These are phyloP conservation scores for Neosilurus hyrtlii DNA, from an alignment of 2,797 vertebrate genomes.

Conservation along the genomic window DNA sequence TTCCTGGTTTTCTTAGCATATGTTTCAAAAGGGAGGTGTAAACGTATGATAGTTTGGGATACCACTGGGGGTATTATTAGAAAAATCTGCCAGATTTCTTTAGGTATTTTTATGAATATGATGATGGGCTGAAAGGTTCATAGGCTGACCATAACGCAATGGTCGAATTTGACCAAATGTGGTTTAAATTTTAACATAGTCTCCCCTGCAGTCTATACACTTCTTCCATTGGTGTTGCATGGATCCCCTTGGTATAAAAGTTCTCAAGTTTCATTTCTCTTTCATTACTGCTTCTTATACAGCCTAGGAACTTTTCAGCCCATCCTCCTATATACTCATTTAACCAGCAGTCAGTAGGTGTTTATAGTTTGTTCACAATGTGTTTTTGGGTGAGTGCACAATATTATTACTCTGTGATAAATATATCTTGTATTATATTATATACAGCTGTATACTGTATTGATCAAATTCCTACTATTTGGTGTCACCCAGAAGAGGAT, in stretches of 20 bases:
- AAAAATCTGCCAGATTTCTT: background rate
- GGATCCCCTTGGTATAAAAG: too few relatives aligned
- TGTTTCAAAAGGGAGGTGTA: background rate
- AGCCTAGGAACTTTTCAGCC: too few relatives aligned
- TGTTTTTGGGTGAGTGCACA: background rate
- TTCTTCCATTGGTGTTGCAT: too few relatives aligned
- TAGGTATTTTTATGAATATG: background rate
- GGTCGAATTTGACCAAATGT: too few relatives aligned
- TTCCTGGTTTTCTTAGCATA: background rate
- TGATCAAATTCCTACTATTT: background rate
- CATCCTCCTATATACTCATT: background rate
- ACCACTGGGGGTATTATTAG: background rate
- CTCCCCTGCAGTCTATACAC: too few relatives aligned
- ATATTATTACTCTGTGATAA: background rate
- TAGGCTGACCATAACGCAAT: too few relatives aligned
- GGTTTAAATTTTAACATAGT: too few relatives aligned
- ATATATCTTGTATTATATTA: too few relatives aligned
- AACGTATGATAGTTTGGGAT: background rate
- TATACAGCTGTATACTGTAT: background rate
- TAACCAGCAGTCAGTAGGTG: background rate
- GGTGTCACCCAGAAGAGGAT: background rate
- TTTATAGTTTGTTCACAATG: background rate
- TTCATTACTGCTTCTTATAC: too few relatives aligned
- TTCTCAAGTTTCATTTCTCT: too few relatives aligned
- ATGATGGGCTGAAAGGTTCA: too few relatives aligned